A percentile compares a stretch with the other conserved stretches of the same genome.
These are phyloP conservation scores for Lethenteron reissneri DNA, from an alignment of 2,113 vertebrate genomes.

Conservation along the genomic window DNA sequence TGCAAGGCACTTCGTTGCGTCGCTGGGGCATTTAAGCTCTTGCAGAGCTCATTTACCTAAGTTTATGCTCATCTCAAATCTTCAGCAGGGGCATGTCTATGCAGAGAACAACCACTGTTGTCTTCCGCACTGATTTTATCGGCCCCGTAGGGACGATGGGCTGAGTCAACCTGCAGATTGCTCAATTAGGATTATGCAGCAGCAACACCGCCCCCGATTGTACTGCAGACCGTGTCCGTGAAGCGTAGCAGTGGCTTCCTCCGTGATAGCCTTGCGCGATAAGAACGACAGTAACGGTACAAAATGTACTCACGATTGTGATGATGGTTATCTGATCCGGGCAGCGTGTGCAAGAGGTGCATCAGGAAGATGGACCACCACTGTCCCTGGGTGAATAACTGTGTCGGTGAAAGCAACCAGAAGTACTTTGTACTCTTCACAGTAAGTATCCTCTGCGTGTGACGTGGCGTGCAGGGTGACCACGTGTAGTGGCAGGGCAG, in stretches of 20 bases:
- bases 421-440: conserved; percentile 99
- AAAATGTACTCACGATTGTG: background rate
- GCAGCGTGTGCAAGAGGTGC: conserved; percentile 88
- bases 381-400: conserved; percentile 99
- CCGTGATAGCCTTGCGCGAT: too few relatives aligned
- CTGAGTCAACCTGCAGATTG: background rate
- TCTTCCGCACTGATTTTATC: too few relatives aligned
- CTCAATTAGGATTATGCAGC: background rate
- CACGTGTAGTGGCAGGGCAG: background rate
- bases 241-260: too few relatives aligned
- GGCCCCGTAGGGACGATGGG: background rate
- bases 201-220: background rate
- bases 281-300: too few relatives aligned
- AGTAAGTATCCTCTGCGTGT: conserved; percentile 33
- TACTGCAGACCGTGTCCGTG: too few relatives aligned
- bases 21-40: too few relatives aligned
- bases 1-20: too few relatives aligned
- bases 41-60: too few relatives aligned
- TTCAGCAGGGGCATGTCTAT: too few relatives aligned
- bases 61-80: too few relatives aligned
- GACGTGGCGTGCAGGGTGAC: background rate
- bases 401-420: conserved; percentile 95
- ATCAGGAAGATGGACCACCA: conserved; percentile 99
- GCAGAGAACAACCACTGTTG: too few relatives aligned
- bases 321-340: background rate